Percentiles rank a stretch among this genome's conserved stretches.
These are phyloP conservation scores for Lacanobia wlatinum DNA, from an alignment of 2,888 invertebrate species.

Conservation along the genomic window DNA sequence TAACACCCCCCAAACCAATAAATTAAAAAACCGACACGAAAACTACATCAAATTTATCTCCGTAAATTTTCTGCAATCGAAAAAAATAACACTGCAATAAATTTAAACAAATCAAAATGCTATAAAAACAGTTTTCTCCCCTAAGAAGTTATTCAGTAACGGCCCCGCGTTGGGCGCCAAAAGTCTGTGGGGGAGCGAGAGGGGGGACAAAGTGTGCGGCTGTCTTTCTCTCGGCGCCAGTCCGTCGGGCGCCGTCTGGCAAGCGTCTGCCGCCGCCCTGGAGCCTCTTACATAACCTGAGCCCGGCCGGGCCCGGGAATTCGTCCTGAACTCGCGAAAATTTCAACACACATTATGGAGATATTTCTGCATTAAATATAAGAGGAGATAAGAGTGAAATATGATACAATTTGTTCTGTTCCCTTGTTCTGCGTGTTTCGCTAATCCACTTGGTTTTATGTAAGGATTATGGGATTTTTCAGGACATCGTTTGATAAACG, in stretches of 20 bases:
- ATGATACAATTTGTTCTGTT: constrained; percentile 46
- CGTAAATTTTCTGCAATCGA: constrained; percentile 42
- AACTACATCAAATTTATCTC: constrained; percentile 58
- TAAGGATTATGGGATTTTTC: constrained; percentile 24
- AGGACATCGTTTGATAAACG: not conserved
- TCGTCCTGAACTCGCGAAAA: constrained; percentile 51
- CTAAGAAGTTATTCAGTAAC: constrained; percentile 56
- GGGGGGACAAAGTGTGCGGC: constrained; percentile 58
- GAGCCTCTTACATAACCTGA: constrained; percentile 85
- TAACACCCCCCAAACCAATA: constrained; percentile 36
- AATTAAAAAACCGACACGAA: constrained; percentile 50
- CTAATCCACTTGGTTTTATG: constrained; percentile 30
- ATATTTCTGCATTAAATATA: constrained; percentile 49
- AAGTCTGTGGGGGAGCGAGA: constrained; percentile 67
- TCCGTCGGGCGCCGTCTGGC: constrained; percentile 89
- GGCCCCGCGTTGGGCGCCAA: constrained; percentile 81
- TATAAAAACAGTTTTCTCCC: constrained; percentile 71
- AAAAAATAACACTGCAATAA: constrained; percentile 75
- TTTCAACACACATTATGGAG: constrained; percentile 54
- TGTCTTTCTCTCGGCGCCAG: constrained; percentile 87
- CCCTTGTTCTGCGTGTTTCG: constrained; percentile 13
- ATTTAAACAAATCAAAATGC: constrained; percentile 81
- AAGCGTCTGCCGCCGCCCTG: constrained; percentile 80
- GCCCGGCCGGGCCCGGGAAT: constrained; percentile 63
- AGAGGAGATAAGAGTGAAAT: constrained; percentile 45